Conservation (phyloP, 2,888 invertebrate species). For the Sabellastarte sp. region DNA sequence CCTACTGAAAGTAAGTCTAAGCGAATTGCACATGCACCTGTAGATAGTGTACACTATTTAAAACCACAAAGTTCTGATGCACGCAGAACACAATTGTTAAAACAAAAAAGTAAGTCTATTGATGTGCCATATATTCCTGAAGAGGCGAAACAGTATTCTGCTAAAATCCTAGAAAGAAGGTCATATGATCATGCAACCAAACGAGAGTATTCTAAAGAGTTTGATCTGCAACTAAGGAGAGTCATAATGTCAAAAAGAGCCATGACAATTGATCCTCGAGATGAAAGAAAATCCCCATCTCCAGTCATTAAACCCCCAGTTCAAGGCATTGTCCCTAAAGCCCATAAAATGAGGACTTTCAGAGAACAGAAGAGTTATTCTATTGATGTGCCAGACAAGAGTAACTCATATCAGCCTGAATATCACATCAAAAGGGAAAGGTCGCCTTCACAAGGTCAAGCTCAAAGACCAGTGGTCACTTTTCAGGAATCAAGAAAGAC, state of each 20-base stretch:
- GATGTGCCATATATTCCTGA: background rate
- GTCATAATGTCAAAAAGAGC: background rate
- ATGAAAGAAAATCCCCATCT: background rate
- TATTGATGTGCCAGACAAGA: conserved; percentile 1
- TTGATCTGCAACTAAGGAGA: background rate
- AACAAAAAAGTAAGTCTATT: conserved; percentile 3
- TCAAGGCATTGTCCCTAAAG: background rate
- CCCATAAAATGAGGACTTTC: background rate
- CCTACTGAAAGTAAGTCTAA: too few relatives aligned
- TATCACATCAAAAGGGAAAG: background rate
- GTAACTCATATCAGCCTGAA: background rate
- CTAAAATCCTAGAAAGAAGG: background rate
- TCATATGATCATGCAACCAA: background rate
- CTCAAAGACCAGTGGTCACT: background rate
- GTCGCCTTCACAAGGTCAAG: background rate
- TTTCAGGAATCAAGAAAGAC: background rate
- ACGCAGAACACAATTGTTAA: background rate
- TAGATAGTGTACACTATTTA: too few relatives aligned
- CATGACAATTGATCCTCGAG: background rate
- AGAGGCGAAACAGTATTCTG: background rate
- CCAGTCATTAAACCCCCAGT: background rate
- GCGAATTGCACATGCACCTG: too few relatives aligned
- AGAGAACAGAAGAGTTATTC: conserved; percentile 4
- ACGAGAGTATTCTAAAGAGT: background rate
- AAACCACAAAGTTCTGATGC: too few relatives aligned